Conservation (phyloP, 2,888 invertebrate species). For the Nephrotoma appendiculata region DNA sequence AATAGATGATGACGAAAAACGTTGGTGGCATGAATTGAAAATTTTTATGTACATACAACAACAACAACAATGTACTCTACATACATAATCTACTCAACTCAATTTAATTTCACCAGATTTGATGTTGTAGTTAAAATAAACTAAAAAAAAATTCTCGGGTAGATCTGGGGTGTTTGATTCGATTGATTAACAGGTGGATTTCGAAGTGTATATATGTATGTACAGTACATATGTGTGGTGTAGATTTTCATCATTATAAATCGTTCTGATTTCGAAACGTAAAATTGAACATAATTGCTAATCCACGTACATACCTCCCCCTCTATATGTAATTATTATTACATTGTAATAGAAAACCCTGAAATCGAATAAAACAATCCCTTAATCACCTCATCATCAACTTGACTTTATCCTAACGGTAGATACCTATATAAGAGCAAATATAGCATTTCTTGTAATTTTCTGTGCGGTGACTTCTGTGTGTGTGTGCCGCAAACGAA, state of each 20-base stretch:
- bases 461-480: neutral
- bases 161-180: neutral
- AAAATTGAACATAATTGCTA: neutral
- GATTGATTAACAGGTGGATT: neutral
- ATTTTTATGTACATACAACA: neutral
- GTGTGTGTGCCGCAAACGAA: neutral
- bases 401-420: neutral
- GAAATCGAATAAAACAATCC: neutral
- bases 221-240: neutral
- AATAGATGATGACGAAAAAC: neutral
- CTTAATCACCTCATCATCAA: neutral
- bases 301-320: neutral
- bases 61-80: neutral
- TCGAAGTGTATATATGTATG: no score
- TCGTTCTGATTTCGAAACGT: neutral
- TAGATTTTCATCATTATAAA: neutral
- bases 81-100: neutral
- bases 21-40: neutral
- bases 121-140: neutral
- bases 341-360: neutral
- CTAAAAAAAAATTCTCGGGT: neutral
- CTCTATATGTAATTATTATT: neutral
- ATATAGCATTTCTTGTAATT: neutral
- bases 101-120: neutral
- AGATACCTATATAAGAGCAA: neutral